Conservation (phyloP, 23 tunicate genomes). For the Botrylloides violaceus region DNA sequence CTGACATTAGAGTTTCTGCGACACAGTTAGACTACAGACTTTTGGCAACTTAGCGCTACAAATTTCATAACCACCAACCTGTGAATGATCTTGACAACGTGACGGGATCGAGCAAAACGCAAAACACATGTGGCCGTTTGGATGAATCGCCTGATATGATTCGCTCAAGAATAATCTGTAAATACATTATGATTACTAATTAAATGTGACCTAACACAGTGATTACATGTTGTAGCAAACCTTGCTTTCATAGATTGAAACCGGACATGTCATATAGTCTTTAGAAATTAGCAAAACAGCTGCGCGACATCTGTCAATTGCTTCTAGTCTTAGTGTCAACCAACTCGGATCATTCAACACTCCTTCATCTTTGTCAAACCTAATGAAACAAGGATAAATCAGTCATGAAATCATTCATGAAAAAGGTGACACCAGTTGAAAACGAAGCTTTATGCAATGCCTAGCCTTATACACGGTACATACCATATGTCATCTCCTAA, state of each 20-base stretch:
- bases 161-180: slow-evolving; percentile 51
- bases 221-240: slow-evolving; percentile 8
- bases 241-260: slow-evolving; percentile 58
- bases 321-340: slow-evolving; percentile 56
- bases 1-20: slow-evolving; percentile 46
- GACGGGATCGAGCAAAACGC: slow-evolving; percentile 42
- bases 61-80: slow-evolving; percentile 15
- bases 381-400: not conserved
- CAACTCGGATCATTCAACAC: slow-evolving; percentile 44
- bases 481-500: slow-evolving; percentile 64
- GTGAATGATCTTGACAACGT: slow-evolving; percentile 43
- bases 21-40: not conserved
- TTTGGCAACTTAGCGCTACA: not conserved
- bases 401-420: not conserved
- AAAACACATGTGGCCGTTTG: slow-evolving; percentile 44
- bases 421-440: too few relatives aligned
- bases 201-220: too few relatives aligned
- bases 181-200: too few relatives aligned
- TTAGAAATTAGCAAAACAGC: slow-evolving; percentile 34
- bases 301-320: slow-evolving; percentile 57
- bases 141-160: slow-evolving; percentile 21
- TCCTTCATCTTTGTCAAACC: slow-evolving; percentile 81
- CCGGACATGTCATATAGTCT: slow-evolving; percentile 60
- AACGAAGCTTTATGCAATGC: too few relatives aligned
- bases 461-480: too few relatives aligned